Base-by-base conservation (phyloP, 2,797 vertebrate genomes). In the Scolopax bukidnonensis region DNA sequence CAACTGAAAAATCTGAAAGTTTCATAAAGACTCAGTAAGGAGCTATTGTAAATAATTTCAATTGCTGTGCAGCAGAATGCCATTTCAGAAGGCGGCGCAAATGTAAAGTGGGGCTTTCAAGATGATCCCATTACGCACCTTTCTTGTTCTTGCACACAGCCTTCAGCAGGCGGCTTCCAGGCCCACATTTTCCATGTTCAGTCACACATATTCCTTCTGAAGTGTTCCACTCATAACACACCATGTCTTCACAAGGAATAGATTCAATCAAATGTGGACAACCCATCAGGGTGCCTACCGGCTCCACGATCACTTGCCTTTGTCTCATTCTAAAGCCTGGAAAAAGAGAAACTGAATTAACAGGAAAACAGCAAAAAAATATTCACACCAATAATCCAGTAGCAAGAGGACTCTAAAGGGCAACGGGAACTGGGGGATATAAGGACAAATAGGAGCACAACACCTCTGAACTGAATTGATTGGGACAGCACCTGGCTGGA, bases 201-300 rank as follows among this genome's bases (percentile, higher is more conserved):
- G 98, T 95, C 24, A 98, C 89, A 59, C 99, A 99, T 13, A 86
- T 8, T 30, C 97, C 98, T 95, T 98, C 98, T 3, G 97, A 97
- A 38, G 98, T 28, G 21, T 94, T 91, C 99, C 99, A 99, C 91
- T 89, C 94, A 14, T 98, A 98, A 63, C 99, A 99, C 67, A 91
- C 20, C 0, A 99, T 98, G 60, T 99, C 98, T 12, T 99, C 99
- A 45, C 99, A 99, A 11, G 98, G 99, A 86, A 99, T 92, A 40
- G 98, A 98, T 96, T 99, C 99, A 33, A 97, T 87, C 91, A 99
- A 94, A 84, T 99, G 99, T 4, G 98, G 98, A 93, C 99, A 99
- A 5, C 68, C 96, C 5, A 97, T 98, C 9, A 70, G 65, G 24
- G 95, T 92, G 59, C 96, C 97, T n/a, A 96, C 96, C 0, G 98